Evolutionary conservation across 2,888 invertebrate species (phyloP).

Genomic region (Dryomyza anilis): DNA sequence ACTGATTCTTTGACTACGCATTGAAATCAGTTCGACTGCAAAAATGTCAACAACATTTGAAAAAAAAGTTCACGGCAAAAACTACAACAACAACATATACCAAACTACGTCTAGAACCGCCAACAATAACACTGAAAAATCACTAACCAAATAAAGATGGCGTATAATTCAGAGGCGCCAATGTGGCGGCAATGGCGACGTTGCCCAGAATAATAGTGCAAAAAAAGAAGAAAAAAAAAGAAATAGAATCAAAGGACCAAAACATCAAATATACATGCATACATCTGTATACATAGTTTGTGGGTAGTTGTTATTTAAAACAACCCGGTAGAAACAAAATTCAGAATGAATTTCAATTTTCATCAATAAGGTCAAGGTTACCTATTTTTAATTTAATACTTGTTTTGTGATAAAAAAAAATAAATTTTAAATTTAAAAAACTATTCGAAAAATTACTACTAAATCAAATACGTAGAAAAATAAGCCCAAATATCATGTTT

Average conservation of each 20-base stretch:
- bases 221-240: constrained; percentile 28
- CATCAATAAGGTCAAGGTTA: no score
- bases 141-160: background rate
- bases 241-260: constrained; percentile 47
- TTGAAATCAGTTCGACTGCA: constrained; percentile 14
- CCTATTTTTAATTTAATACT: no score
- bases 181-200: constrained; percentile 41
- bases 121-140: background rate
- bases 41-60: background rate
- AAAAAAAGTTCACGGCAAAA: constrained; percentile 6
- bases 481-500: no score
- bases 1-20: constrained; percentile 12
- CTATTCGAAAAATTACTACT: no score
- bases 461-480: no score
- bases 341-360: no score
- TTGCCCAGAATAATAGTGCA: constrained; percentile 18
- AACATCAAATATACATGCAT: no score
- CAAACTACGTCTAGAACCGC: background rate
- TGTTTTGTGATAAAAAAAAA: no score
- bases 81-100: background rate
- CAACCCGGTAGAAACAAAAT: no score
- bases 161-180: constrained; percentile 44
- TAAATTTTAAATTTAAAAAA: no score
- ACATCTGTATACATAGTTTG: constrained; percentile 12
- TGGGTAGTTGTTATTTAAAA: no score